Conservation (phyloP, 1,140 invertebrate species). For the Leptinotarsa lineolata region DNA sequence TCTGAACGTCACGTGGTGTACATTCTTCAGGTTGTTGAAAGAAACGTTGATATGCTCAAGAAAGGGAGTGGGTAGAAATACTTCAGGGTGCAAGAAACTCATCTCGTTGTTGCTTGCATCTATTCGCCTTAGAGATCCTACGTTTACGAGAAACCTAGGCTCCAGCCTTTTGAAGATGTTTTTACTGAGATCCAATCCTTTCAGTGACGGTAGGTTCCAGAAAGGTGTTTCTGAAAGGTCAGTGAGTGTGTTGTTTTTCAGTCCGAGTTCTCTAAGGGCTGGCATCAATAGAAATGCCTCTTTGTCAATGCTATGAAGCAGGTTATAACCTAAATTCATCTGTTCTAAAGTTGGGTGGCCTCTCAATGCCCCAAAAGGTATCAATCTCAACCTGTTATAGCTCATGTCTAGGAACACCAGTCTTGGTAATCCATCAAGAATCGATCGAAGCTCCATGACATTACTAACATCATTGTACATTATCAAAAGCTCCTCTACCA, state of each 20-base stretch:
- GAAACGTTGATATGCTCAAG: conserved; percentile 81
- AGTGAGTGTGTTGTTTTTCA: conserved; percentile 77
- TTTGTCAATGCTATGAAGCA: conserved; percentile 70
- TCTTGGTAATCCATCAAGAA: conserved; percentile 76
- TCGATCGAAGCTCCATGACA: conserved; percentile 69
- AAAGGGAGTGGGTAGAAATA: conserved; percentile 71
- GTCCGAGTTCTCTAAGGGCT: conserved; percentile 75
- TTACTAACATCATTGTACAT: conserved; percentile 76
- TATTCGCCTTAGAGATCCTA: conserved; percentile 75
- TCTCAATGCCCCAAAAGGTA: conserved; percentile 73
- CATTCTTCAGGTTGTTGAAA: conserved; percentile 67
- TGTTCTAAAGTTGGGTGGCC: conserved; percentile 79
- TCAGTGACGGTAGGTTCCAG: conserved; percentile 80
- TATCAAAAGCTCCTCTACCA: conserved; percentile 76
- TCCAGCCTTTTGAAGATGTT: conserved; percentile 77
- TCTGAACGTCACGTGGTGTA: conserved; percentile 75
- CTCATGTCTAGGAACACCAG: conserved; percentile 78
- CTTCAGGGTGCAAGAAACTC: conserved; percentile 69
- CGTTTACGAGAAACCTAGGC: conserved; percentile 70
- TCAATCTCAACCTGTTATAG: conserved; percentile 70
- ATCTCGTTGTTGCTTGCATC: conserved; percentile 81
- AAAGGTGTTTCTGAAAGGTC: conserved; percentile 67
- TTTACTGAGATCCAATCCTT: conserved; percentile 78
- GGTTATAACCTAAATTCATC: conserved; percentile 80
- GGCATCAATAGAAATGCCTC: conserved; percentile 82